A percentile compares a stretch with the other conserved stretches of the same genome.
These are phyloP conservation scores for Allobates femoralis DNA, from an alignment of 2,797 vertebrate genomes.

Conservation along the genomic window DNA sequence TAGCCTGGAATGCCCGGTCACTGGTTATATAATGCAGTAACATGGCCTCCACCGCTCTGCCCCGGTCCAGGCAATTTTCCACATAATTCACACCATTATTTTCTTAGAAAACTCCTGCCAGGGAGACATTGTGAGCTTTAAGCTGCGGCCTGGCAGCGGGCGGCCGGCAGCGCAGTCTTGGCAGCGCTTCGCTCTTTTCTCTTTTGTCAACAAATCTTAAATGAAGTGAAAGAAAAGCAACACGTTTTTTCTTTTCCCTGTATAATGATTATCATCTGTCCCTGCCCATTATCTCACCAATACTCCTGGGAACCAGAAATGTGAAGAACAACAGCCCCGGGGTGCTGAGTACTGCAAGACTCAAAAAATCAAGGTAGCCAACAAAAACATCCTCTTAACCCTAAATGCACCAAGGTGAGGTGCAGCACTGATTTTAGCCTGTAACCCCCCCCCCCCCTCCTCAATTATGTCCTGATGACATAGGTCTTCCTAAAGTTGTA, in stretches of 20 bases:
- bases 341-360: constrained; percentile 2
- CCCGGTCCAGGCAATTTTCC: constrained; percentile 25
- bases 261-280: constrained; percentile 55
- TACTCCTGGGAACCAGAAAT: constrained; percentile 40
- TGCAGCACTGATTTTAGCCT: too few relatives aligned
- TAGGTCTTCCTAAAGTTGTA: too few relatives aligned
- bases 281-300: constrained; percentile 39
- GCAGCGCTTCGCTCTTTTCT: constrained; percentile 27
- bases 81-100: constrained; percentile 40
- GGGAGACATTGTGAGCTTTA: constrained; percentile 34
- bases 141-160: constrained; percentile 39
- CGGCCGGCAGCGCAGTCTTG: constrained; percentile 13
- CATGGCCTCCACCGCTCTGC: neutral
- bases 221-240: constrained; percentile 39
- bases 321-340: constrained; percentile 40
- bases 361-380: neutral
- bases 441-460: too few relatives aligned
- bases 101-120: constrained; percentile 36
- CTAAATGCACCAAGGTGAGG: neutral
- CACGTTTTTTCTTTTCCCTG: constrained; percentile 7
- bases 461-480: too few relatives aligned
- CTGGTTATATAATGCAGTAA: constrained; percentile 49
- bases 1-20: constrained; percentile 45
- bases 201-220: constrained; percentile 54
- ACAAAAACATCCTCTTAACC: neutral